Evolutionary conservation across 2,888 invertebrate species (phyloP), one percentile per base, ranked within the genome.

Genomic region (Drosophila affinis): DNA sequence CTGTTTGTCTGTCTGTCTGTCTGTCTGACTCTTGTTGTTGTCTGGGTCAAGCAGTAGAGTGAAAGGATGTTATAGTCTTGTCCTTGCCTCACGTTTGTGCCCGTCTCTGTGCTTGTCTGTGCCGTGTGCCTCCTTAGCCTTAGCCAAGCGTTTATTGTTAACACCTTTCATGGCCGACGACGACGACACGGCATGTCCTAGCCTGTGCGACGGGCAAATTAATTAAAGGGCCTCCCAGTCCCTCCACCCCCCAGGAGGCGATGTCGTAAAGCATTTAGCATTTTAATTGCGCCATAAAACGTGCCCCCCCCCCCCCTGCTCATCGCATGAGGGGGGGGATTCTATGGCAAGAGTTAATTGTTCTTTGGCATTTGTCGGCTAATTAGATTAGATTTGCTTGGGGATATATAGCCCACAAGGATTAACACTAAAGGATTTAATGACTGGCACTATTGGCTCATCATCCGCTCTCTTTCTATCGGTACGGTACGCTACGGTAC

Each of bases 271-370:
- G 72, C 87, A 84, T 84, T 87, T 82, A 87, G 72, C 85, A 84
- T 84, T 84, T 87, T 84, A 87, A 84, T 84, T 87, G 81, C 74
- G 70, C 75, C 83, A 81, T 85, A 82, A 85, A 72, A 62, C 62
- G 60, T 55, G 62, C 55, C 55, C 69, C 46, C 24, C 24, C 24
- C 3, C 24, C 24, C 24, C 21, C 0, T 21, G 24, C 21, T 21
- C 10, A 49, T 34, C 18, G 52, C n/a, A 18, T 46, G 12, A 14
- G 46, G 10, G 52, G 10, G 18, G 44, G 46, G 46, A 29, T 17
- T 27, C 29, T 17, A 3, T 47, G 17, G 48, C 54, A 59, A 64
- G 72, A 60, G 72, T 61, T 72, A 47, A 55, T 49, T 69, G 47
- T 60, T 62, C 63, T 72, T 72, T 77, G 74, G 51, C 79, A 75